These are phyloP conservation scores for Noturus placidus DNA, from an alignment of 2,113 vertebrate species.

Conservation along the genomic window DNA sequence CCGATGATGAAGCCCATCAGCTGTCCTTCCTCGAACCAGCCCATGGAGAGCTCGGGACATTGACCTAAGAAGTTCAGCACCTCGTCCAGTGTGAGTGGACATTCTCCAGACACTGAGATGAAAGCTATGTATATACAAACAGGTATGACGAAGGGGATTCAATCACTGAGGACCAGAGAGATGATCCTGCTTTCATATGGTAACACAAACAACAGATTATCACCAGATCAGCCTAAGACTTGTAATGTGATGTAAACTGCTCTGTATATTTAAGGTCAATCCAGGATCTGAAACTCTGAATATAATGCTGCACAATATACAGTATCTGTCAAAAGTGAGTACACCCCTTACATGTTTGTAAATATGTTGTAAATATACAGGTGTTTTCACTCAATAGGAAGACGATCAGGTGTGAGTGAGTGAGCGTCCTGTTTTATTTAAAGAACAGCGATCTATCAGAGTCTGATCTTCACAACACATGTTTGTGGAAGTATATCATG, in stretches of 20 bases:
- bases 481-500: too few species aligned
- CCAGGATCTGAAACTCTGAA: not conserved
- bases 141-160: not conserved
- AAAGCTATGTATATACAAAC: conserved; percentile 63
- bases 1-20: conserved; percentile 78
- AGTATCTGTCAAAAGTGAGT: too few species aligned
- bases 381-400: too few species aligned
- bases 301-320: not conserved
- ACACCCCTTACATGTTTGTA: too few species aligned
- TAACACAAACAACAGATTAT: conserved; percentile 13
- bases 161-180: not conserved
- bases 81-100: conserved; percentile 74
- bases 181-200: conserved; percentile 34
- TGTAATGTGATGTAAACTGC: not conserved
- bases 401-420: too few species aligned
- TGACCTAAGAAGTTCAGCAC: conserved; percentile 73
- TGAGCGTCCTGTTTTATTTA: too few species aligned
- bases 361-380: too few species aligned
- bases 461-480: too few species aligned
- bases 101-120: conserved; percentile 77
- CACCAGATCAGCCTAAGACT: conserved; percentile 4
- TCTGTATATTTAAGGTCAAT: not conserved
- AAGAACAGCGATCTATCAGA: too few species aligned
- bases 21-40: conserved; percentile 79
- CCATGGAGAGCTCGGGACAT: conserved; percentile 77